Base-by-base conservation (phyloP, 2,113 vertebrate genomes). In the Megatriorchis doriae region DNA sequence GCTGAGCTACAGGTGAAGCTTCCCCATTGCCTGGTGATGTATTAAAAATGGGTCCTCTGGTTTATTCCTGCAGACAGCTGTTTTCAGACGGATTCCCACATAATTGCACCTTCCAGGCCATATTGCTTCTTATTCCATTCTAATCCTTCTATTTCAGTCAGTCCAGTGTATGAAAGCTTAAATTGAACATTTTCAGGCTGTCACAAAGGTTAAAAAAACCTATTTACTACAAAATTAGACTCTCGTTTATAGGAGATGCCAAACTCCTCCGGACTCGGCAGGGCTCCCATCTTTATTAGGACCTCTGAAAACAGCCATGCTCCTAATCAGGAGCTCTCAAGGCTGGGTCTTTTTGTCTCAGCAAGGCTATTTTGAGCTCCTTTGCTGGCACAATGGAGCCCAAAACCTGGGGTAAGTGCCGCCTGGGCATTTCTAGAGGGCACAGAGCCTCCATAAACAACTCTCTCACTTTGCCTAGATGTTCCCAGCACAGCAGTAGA, bases 201-300 rank as follows among this genome's bases (percentile, higher is more conserved):
- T 42, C 68, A 89, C 80, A 93, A 94, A 96, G 77, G 88, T 92
- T 94, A 93, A 86, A 94, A 80, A 94, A 93, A 77, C 14, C 82
- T 92, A 94, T 95, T 94, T 92, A 85, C 48, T 48, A 65, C 83
- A n/a, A 77, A 94, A 93, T 92, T 78, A 94, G 56, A 79, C 83
- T 95, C 86, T 65, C 56, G 79, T 61, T 94, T 87, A 77, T 20
- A 67, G 62, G 72, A 92, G 80, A 84, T 32, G 25, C 43, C 77
- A 79, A 79, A 48, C 19, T 88, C 31, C 67, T 75, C 43, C 0
- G 0, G 52, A 84, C 72, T 58, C 81, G 81, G 67, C 70, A 80
- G 58, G 75, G 66, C 21, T 84, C 36, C 56, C 32, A 36, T 75
- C 65, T 80, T 89, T 79, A 77, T 91, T 84, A 89, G 40, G 68